Base-by-base conservation (phyloP, 2,797 vertebrate species). In the Melanitta fusca region DNA sequence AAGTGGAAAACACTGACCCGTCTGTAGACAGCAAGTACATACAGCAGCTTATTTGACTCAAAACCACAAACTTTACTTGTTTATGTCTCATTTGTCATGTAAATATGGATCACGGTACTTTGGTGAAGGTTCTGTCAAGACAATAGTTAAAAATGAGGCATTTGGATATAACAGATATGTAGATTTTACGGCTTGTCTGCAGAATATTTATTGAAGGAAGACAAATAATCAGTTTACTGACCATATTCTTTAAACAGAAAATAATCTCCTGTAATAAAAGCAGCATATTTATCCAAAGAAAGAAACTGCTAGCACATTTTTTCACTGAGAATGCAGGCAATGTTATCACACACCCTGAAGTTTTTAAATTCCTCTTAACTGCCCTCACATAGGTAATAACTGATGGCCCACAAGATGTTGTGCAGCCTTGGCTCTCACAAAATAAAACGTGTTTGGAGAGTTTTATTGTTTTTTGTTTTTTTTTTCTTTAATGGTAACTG, bases 81-180 rank as follows among this genome's bases (percentile, higher is more conserved):
- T 22, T 27, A 11, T 30, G 36, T 41, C 30, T 78, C 75, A 25
- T 41, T 28, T 41, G 41, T 28, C 85, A 49, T 8, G 21, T 54
- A 81, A 57, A 34, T 72, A 53, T 18, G 43, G 60, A 49, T 25
- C 47, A 49, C 22, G 7, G 36, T 32, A 28, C 15, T 12, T 30
- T 80, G 57, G 4, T 49, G 34, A 57, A 66, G 47, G 17, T 62
- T 70, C 58, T 38, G 28, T 36, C 58, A 80, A 51, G 51, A 77
- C 57, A 71, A 80, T 1, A 0, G 60, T 53, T 39, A 61, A 72
- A 84, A 77, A 36, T 4, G 3, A 80, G 69, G 38, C 41, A 54
- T n/a, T 47, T 13, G 2, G 34, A 38, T 47, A 41, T 34, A 80
- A 68, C 7, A 68, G 30, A 14, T 45, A 25, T 0, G 0, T 2